A percentile compares a stretch with the other conserved stretches of the same genome.
phyloP scores from a whole-genome alignment of 1,140 invertebrate genomes.

The Pseudomyrmex gracilis region DNA sequence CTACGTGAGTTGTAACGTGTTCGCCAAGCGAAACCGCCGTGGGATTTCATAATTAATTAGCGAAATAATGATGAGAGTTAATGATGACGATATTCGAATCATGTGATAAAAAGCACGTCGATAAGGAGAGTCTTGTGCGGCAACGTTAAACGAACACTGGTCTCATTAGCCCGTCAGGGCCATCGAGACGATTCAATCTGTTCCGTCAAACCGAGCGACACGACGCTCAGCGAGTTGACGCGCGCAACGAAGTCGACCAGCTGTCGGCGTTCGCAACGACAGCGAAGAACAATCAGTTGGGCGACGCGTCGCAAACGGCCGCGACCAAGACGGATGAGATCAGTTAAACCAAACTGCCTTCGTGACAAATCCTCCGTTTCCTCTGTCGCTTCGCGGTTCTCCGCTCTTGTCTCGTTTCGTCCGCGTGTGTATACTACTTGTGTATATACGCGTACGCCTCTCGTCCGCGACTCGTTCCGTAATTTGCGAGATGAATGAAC shows the following conservation, averaged over 20 bases:
- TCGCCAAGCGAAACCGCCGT: not conserved
- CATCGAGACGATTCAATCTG: constrained; percentile 66
- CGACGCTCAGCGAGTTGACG: constrained; percentile 26
- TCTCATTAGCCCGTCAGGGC: constrained; percentile 51
- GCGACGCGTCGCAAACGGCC: constrained; percentile 71
- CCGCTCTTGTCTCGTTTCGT: constrained; percentile 28
- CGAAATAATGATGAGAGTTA: not conserved
- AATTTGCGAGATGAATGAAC: constrained; percentile 62
- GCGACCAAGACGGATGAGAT: constrained; percentile 84
- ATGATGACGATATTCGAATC: too few species aligned
- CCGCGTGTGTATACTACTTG: constrained; percentile 41
- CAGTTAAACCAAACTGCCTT: constrained; percentile 85
- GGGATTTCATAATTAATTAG: not conserved
- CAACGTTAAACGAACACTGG: not conserved
- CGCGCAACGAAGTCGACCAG: constrained; percentile 45
- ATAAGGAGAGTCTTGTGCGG: not conserved
- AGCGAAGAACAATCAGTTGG: constrained; percentile 59
- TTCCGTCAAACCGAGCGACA: constrained; percentile 26
- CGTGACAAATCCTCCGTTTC: constrained; percentile 84
- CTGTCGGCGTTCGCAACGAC: constrained; percentile 60
- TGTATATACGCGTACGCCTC: constrained; percentile 52
- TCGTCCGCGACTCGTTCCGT: constrained; percentile 15
- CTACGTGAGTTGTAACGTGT: constrained; percentile 21
- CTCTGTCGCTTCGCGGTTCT: constrained; percentile 76
- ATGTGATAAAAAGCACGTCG: too few species aligned